phyloP scores from a whole-genome alignment of 2,113 vertebrate genomes.

The Hyperopisus bebe region DNA sequence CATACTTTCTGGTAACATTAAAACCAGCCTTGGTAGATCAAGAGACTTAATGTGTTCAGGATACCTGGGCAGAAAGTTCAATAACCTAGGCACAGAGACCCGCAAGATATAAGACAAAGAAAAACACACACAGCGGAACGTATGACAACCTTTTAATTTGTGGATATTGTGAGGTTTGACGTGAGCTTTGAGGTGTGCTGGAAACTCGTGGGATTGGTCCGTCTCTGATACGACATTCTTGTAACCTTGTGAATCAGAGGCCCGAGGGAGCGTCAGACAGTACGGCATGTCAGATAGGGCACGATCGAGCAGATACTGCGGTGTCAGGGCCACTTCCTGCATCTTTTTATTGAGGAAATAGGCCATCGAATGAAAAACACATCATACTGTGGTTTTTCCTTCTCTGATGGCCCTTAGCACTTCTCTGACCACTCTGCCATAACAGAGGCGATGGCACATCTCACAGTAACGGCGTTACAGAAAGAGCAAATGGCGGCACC shows the following conservation, averaged over 20 bases:
- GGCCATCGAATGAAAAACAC: background rate
- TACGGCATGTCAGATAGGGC: background rate
- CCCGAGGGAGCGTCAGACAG: background rate
- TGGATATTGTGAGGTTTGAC: conserved; percentile 9
- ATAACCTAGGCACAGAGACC: background rate
- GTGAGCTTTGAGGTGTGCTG: conserved; percentile 24
- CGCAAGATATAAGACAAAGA: conserved; percentile 10
- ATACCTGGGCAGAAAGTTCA: background rate
- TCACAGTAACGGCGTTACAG: background rate
- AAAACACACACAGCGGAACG: background rate
- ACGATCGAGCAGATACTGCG: background rate
- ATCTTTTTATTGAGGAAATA: background rate
- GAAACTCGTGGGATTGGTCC: conserved; percentile 16
- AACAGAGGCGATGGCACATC: background rate
- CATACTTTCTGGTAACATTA: background rate
- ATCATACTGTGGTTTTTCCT: background rate
- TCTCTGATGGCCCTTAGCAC: background rate
- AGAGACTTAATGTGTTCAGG: background rate
- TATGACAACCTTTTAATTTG: background rate
- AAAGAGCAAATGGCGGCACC: background rate
- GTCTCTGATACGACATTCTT: conserved; percentile 7
- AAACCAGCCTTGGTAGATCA: background rate
- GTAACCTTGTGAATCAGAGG: conserved; percentile 26
- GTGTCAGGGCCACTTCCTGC: background rate
- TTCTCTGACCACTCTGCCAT: background rate